These are phyloP conservation scores for Diploptera punctata DNA, from an alignment of 2,888 invertebrate species.

Conservation along the genomic window DNA sequence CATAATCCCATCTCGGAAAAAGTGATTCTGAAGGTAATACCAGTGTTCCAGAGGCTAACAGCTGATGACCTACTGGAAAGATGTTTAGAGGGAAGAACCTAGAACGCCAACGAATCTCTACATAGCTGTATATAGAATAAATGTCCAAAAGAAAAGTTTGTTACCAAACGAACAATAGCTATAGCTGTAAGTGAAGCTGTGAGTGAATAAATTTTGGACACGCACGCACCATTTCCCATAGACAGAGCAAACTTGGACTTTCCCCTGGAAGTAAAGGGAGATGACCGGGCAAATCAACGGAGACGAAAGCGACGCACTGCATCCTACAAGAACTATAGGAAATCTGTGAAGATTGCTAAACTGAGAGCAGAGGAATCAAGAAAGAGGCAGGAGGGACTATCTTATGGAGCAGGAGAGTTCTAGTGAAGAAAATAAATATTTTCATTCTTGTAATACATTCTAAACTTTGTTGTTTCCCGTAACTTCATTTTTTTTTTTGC, in stretches of 20 bases:
- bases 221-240: not conserved
- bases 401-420: not conserved
- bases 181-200: not conserved
- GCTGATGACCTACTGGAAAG: not conserved
- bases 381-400: not conserved
- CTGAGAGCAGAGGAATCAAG: not conserved
- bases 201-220: not conserved
- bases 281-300: not conserved
- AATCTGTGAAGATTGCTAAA: not conserved
- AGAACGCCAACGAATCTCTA: not conserved
- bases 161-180: not conserved
- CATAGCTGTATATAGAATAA: not conserved
- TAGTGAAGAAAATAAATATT: not conserved
- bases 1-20: too few relatives aligned
- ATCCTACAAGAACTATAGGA: not conserved
- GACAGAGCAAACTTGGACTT: not conserved
- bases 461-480: too few relatives aligned
- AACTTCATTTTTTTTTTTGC: too few relatives aligned
- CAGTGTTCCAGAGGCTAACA: not conserved
- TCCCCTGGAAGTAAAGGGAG: not conserved
- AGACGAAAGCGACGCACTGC: not conserved
- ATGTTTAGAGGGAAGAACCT: not conserved
- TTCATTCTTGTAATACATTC: not conserved
- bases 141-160: not conserved
- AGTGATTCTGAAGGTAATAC: too few relatives aligned